phyloP scores from a whole-genome alignment of 2,797 vertebrate genomes.

The Phataginus tetradactyla region DNA sequence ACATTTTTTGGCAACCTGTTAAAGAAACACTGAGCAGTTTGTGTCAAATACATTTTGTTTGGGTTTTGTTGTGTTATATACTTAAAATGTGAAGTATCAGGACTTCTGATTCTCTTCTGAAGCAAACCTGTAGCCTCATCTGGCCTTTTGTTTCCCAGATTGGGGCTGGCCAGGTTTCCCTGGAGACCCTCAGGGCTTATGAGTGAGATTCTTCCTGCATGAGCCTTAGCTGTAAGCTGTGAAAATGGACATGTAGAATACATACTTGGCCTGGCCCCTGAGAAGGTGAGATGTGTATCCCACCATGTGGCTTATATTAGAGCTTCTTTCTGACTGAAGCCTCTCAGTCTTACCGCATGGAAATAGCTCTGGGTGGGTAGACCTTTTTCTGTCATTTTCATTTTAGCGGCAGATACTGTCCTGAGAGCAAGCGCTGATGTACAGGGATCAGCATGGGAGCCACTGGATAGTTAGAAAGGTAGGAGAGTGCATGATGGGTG shows the following conservation, averaged over 20 bases:
- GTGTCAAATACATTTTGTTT: constrained; percentile 59
- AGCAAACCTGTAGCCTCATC: neutral
- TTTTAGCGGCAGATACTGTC: neutral
- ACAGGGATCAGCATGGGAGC: neutral
- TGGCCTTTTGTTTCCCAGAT: neutral
- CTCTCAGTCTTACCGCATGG: neutral
- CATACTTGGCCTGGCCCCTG: neutral
- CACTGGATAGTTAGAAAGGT: neutral
- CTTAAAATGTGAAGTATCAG: neutral
- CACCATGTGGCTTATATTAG: neutral
- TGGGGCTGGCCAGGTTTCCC: neutral
- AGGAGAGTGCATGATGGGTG: neutral
- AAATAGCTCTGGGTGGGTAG: neutral
- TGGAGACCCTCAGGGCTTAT: neutral
- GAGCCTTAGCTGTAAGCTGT: neutral
- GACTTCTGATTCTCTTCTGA: neutral
- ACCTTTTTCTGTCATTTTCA: neutral
- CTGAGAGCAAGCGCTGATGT: constrained; percentile 1
- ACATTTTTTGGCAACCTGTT: neutral
- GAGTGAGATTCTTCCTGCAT: neutral
- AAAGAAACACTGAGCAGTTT: constrained; percentile 29
- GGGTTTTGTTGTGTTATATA: neutral
- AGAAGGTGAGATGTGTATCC: neutral
- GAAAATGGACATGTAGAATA: neutral
- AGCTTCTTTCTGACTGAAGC: neutral